A percentile compares a stretch with the other conserved stretches of the same genome.
Conservation (phyloP, 92 coral and sea anemone genomes). For the Zoanthus sociatus region DNA sequence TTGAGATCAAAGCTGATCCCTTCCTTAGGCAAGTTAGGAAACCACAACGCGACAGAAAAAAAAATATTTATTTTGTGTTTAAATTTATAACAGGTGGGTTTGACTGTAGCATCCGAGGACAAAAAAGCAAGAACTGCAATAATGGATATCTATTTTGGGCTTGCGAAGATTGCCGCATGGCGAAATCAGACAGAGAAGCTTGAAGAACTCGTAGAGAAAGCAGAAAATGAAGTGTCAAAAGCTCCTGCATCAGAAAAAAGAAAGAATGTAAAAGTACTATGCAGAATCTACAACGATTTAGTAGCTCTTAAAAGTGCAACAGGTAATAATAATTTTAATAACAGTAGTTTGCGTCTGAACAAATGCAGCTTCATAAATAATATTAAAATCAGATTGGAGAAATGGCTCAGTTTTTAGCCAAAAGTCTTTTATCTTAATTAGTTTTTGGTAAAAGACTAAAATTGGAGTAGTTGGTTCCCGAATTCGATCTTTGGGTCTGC, state of each 20-base stretch:
- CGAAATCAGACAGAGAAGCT: neutral
- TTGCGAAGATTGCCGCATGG: neutral
- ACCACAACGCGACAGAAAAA: neutral
- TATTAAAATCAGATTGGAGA: neutral
- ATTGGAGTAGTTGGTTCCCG: too few relatives aligned
- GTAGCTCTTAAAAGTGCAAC: neutral
- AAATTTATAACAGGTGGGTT: neutral
- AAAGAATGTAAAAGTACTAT: neutral
- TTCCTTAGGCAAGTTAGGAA: too few relatives aligned
- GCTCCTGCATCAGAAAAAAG: neutral
- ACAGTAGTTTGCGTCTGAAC: neutral
- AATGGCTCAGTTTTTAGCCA: too few relatives aligned
- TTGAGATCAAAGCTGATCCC: too few relatives aligned
- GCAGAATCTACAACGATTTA: constrained; percentile 22
- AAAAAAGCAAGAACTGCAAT: neutral
- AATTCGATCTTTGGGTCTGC: too few relatives aligned
- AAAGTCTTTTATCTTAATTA: too few relatives aligned
- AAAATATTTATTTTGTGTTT: neutral
- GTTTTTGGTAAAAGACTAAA: too few relatives aligned
- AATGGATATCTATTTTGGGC: constrained; percentile 31
- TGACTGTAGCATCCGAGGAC: constrained; percentile 11
- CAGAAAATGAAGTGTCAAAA: neutral
- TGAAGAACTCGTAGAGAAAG: neutral
- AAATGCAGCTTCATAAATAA: neutral
- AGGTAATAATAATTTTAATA: neutral